Percentiles rank a stretch among this genome's conserved stretches.
phyloP scores from a whole-genome alignment of 2,888 invertebrate species.

The Daptonema setosum region DNA sequence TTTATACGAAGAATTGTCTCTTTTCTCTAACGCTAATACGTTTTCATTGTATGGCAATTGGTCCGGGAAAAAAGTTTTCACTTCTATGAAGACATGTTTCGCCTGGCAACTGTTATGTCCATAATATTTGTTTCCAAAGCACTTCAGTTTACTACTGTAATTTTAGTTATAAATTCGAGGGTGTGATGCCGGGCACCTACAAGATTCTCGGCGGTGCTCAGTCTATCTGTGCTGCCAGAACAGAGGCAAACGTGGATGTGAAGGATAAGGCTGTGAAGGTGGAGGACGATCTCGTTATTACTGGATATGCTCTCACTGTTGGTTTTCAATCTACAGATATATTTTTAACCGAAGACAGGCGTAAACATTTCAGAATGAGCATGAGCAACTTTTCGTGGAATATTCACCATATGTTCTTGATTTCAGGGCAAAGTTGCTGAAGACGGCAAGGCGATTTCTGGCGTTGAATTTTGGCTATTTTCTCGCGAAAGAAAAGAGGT shows the following conservation, averaged over 20 bases:
- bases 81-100: too few relatives aligned
- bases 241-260: not conserved
- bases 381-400: not conserved
- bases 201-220: not conserved
- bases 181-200: constrained; percentile 5
- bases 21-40: too few relatives aligned
- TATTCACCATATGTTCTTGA: not conserved
- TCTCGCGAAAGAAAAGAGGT: not conserved
- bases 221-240: not conserved
- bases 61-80: too few relatives aligned
- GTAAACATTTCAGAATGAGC: not conserved
- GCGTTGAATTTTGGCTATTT: constrained; percentile 1
- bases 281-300: not conserved
- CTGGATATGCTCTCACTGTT: not conserved
- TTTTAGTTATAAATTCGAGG: constrained; percentile 5
- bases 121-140: too few relatives aligned
- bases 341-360: not conserved
- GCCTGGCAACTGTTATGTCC: too few relatives aligned
- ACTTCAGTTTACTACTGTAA: too few relatives aligned
- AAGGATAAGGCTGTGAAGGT: not conserved
- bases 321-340: not conserved
- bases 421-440: constrained; percentile 1
- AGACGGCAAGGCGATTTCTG: not conserved
- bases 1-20: too few relatives aligned
- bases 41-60: too few relatives aligned